Evolutionary conservation across 2,888 invertebrate genomes (phyloP), one percentile per base, ranked within the genome.

Genomic region (Rhimphoctona megacephalus): DNA sequence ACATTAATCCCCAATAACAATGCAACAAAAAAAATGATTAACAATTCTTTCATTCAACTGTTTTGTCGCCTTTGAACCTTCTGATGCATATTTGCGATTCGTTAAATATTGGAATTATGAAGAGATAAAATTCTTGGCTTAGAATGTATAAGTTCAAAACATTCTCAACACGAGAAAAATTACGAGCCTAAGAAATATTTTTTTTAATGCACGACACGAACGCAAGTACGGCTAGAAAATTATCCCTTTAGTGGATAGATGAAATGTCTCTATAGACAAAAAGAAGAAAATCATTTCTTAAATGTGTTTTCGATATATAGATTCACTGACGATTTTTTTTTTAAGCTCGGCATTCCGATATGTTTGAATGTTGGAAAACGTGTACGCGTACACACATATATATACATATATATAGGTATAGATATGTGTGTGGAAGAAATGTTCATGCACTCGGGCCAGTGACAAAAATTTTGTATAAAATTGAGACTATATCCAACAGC

Each of bases 181-280:
- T 25, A 0, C 14, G 61, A 61, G 61, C 30, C 30, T 61, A 30
- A 30, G 6, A 61, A 43, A 25, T 19, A 11, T 1, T 43, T 61
- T 19, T 46, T 46, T 17, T 5, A 66, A 46, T 19, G 33, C n/a
- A n/a, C 14, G 57, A 57, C 49, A 30, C 30, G 30, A 64, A 46
- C 76, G 76, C 64, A 77, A 77, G 64, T 66, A 77, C 76, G 49
- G 30, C 43, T 64, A 64, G 76, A 61, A 61, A n/a, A 64, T 64
- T 4, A 77, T 66, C 14, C 64, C 33, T 30, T n/a, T 57, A 57
- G 25, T 57, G 22, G 22, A 57, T 30, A 30, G 30, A 61, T 25
- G 61, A 25, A 6, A 30, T 61, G 61, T 30, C 61, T 30, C 61
- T 61, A 14, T 30, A 30, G 76, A 49, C 49, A 30, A 54, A 11